A percentile compares a stretch with the other conserved stretches of the same genome.
These are phyloP conservation scores for Agrypnia vestita DNA, from an alignment of 1,140 invertebrate species.

Conservation along the genomic window DNA sequence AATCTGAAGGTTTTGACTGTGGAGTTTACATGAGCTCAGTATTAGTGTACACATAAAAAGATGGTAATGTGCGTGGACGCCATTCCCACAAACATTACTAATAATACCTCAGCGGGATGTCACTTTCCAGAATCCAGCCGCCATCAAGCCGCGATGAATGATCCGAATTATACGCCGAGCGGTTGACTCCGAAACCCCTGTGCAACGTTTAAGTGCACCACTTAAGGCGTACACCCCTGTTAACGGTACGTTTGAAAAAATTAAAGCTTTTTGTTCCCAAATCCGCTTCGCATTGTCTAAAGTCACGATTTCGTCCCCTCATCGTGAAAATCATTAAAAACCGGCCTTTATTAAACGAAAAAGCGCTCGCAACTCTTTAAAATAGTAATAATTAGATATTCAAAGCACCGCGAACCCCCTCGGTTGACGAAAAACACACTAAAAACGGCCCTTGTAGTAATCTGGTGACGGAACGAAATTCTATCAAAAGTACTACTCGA, in stretches of 20 bases:
- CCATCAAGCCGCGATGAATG: constrained; percentile 47
- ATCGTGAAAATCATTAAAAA: constrained; percentile 46
- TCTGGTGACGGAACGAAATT: not conserved
- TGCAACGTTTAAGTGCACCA: constrained; percentile 49
- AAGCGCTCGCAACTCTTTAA: constrained; percentile 19
- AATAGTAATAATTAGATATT: constrained; percentile 42
- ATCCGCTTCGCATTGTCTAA: constrained; percentile 58
- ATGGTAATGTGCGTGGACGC: no score
- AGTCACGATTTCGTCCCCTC: constrained; percentile 57
- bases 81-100: not conserved
- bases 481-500: no score
- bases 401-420: constrained; percentile 7
- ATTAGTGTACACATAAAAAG: no score
- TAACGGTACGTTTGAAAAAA: constrained; percentile 19
- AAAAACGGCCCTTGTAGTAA: constrained; percentile 7
- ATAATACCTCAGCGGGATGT: not conserved
- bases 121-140: not conserved
- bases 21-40: no score
- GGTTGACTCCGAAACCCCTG: constrained; percentile 20
- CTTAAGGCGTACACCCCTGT: constrained; percentile 49
- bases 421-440: constrained; percentile 24
- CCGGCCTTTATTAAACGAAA: constrained; percentile 28
- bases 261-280: constrained; percentile 49
- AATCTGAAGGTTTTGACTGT: no score
- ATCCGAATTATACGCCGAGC: constrained; percentile 45